Evolutionary conservation across 2,113 vertebrate genomes (phyloP), one percentile per base, ranked within the genome.

Genomic region (Anas platyrhynchos): DNA sequence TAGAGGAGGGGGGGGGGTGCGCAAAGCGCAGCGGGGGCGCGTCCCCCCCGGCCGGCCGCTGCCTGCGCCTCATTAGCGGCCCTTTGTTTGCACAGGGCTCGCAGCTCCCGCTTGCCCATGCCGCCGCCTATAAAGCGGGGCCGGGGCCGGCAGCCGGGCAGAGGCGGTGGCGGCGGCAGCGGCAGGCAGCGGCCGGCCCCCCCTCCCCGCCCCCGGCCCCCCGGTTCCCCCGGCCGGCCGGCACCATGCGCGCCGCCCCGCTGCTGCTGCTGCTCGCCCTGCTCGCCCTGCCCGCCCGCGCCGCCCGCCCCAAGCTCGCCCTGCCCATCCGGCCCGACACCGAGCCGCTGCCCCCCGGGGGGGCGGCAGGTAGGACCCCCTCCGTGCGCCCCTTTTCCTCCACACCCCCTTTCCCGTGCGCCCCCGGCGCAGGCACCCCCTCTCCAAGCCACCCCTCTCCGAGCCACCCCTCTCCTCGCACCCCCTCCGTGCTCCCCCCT

Each of bases 271-370:
- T 80, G 36, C 71, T 81, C 62, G 62, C 62, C 71, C 69, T 55
- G 56, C 78, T 83, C 31, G 76, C 34, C 38, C 91, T 83, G 29
- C 86, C 79, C 58, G 90, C 67, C 58, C 78, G 84, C 55, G 97
- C 98, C 74, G 98, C 98, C 48, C 97, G 98, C 4, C 94, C 98
- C 74, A 99, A 99, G 96, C 91, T 98, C 54, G 94, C 98, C 67
- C 97, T 99, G 90, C 99, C 98, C 96, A 99, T 99, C 97, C 98
- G 98, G 91, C 98, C 99, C 5, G 98, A 99, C 96, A 97, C 97
- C 65, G 98, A 99, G 5, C 98, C 98, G 79, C 91, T 98, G 90
- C 98, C 98, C 11, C 98, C 98, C 88, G 99, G 99, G 89, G 99
- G 98, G 73, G 74, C 98, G 86, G 96, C 98, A 98, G 99, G 99